phyloP scores from a whole-genome alignment of 30 jellyfish, hydroid and myxozoan genomes.

The Pelagia noctiluca region DNA sequence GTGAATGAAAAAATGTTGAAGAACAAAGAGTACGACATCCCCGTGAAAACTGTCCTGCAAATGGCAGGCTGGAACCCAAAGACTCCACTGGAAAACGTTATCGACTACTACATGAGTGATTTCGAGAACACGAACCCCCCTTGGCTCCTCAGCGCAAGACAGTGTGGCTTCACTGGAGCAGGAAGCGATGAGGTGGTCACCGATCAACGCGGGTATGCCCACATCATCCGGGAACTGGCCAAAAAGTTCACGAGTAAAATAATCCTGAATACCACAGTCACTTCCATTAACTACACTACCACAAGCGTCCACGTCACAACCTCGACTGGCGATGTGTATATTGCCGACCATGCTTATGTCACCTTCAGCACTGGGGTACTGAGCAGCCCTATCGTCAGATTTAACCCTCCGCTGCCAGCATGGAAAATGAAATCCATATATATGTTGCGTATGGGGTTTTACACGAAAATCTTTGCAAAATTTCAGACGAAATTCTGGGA shows the following conservation, averaged over 20 bases:
- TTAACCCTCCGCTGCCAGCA: conserved; percentile 64
- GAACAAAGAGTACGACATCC: conserved; percentile 8
- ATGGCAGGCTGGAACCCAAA: conserved; percentile 46
- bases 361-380: conserved; percentile 78
- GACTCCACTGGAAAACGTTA: conserved; percentile 35
- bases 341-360: conserved; percentile 58
- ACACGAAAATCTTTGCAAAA: conserved; percentile 50
- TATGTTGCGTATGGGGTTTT: conserved; percentile 57
- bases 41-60: neutral
- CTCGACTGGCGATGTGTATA: conserved; percentile 35
- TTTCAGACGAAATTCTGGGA: conserved; percentile 75
- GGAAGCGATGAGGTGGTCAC: conserved; percentile 62
- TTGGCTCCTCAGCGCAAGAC: conserved; percentile 27
- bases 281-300: conserved; percentile 19
- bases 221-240: conserved; percentile 32
- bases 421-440: conserved; percentile 67
- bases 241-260: conserved; percentile 34
- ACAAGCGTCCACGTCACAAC: conserved; percentile 45
- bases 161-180: conserved; percentile 41
- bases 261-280: conserved; percentile 42
- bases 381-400: conserved; percentile 26
- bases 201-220: conserved; percentile 51
- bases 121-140: conserved; percentile 63
- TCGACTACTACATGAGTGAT: conserved; percentile 50
- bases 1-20: conserved; percentile 25